phyloP scores from a whole-genome alignment of 2,797 vertebrate species.

The Siniperca obscura region DNA sequence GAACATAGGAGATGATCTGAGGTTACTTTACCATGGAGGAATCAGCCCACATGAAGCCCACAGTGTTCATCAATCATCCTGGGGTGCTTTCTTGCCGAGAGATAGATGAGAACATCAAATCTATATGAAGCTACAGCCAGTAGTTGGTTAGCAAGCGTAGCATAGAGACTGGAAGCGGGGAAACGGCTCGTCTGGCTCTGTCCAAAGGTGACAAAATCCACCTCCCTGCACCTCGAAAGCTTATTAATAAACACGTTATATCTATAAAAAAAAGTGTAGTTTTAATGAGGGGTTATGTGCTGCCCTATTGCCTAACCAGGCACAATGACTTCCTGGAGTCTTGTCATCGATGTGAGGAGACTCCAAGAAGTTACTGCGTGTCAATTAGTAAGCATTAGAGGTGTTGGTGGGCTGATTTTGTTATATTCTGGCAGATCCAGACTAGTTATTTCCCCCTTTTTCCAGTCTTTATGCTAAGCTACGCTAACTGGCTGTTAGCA shows the following conservation, averaged over 20 bases:
- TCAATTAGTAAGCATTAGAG: neutral
- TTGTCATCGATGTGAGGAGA: no score
- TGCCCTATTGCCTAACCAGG: neutral
- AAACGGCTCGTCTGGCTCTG: neutral
- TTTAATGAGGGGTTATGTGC: neutral
- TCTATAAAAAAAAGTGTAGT: neutral
- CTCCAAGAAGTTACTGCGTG: no score
- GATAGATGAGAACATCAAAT: neutral
- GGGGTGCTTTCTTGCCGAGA: neutral
- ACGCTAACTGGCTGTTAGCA: neutral
- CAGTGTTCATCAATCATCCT: conserved; percentile 26
- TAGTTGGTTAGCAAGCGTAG: neutral
- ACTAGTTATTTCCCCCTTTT: neutral
- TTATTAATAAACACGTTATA: neutral
- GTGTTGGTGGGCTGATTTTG: neutral
- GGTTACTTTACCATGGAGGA: neutral
- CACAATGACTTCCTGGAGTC: neutral
- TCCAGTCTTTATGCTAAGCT: neutral
- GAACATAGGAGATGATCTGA: neutral
- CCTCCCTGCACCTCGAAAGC: neutral
- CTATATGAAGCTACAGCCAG: neutral
- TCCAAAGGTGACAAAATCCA: no score
- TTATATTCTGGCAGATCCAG: neutral
- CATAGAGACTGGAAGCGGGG: neutral
- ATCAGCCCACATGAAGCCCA: conserved; percentile 1